Conservation (phyloP, 2,888 invertebrate species). For the Didymodactylos carnosus region DNA sequence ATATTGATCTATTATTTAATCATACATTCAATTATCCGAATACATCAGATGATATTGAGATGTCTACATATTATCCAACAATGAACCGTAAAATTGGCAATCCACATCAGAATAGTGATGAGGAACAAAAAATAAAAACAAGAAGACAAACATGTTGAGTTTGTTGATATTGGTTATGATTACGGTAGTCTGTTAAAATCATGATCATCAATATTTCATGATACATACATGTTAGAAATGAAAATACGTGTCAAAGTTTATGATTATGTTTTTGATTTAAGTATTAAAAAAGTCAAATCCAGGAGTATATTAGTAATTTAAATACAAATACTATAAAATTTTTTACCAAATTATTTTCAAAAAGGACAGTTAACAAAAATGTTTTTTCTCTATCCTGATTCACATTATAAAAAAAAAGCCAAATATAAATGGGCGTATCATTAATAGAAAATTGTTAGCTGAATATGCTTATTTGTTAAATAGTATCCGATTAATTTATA, state of each 20-base stretch:
- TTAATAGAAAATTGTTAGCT: conserved; percentile 69
- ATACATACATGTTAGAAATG: conserved; percentile 69
- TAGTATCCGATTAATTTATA: conserved; percentile 74
- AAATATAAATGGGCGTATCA: conserved; percentile 98
- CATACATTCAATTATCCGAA: conserved; percentile 81
- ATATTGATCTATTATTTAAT: conserved; percentile 95
- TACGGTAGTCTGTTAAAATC: conserved; percentile 86
- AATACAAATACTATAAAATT: conserved; percentile 97
- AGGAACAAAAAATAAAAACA: neutral
- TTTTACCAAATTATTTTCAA: conserved; percentile 81
- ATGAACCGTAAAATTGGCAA: neutral
- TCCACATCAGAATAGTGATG: conserved; percentile 1
- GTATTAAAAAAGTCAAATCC: conserved; percentile 58
- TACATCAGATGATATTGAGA: conserved; percentile 56
- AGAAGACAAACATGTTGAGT: conserved; percentile 45
- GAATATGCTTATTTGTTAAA: conserved; percentile 86
- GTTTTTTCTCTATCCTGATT: conserved; percentile 97
- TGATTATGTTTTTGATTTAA: conserved; percentile 79
- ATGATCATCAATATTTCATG: conserved; percentile 69
- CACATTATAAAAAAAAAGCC: conserved; percentile 91
- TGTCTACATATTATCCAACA: conserved; percentile 41
- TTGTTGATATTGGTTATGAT: conserved; percentile 89
- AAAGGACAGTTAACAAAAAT: conserved; percentile 81
- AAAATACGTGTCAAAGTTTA: conserved; percentile 96
- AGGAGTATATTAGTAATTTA: conserved; percentile 68